Evolutionary conservation across 2,888 invertebrate genomes (phyloP).

Genomic region (Euzophera pinguis): DNA sequence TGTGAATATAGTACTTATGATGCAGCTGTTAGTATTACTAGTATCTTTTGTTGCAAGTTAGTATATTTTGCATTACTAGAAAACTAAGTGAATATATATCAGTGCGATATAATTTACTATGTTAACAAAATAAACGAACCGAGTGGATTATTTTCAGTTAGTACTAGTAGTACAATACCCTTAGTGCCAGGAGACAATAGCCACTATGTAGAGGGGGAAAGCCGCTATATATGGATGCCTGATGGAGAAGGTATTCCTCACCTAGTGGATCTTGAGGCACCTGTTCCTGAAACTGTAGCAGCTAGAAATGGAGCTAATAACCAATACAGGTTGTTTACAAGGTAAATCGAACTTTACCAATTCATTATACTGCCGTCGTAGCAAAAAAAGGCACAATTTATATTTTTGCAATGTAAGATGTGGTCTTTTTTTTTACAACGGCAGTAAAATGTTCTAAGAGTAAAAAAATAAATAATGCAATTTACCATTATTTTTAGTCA

Average conservation of each 20-base stretch:
- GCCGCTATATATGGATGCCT: slow-evolving; percentile 68
- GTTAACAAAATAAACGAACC: too few species aligned
- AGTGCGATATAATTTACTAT: too few species aligned
- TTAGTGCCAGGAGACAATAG: slow-evolving; percentile 59
- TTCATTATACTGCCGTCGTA: too few species aligned
- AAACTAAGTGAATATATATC: too few species aligned
- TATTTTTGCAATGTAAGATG: too few species aligned
- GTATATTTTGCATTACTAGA: too few species aligned
- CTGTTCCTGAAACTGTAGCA: slow-evolving; percentile 31
- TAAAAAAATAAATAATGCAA: too few species aligned
- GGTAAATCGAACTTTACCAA: too few species aligned
- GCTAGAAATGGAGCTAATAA: slow-evolving; percentile 54
- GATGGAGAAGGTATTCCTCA: slow-evolving; percentile 51
- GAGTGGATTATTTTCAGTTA: slow-evolving; percentile 49
- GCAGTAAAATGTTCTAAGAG: too few species aligned
- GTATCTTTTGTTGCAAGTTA: background rate
- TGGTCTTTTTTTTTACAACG: too few species aligned
- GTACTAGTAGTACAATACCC: slow-evolving; percentile 41
- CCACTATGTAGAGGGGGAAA: slow-evolving; percentile 63
- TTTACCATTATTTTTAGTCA: too few species aligned
- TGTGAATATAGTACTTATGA: background rate
- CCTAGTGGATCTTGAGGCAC: slow-evolving; percentile 53
- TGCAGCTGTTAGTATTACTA: background rate
- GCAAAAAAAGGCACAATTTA: too few species aligned
- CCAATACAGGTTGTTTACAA: slow-evolving; percentile 54